A percentile compares a stretch with the other conserved stretches of the same genome.
These are phyloP conservation scores for Carpatolechia fugitivella DNA, from an alignment of 2,888 invertebrate genomes.

Conservation along the genomic window DNA sequence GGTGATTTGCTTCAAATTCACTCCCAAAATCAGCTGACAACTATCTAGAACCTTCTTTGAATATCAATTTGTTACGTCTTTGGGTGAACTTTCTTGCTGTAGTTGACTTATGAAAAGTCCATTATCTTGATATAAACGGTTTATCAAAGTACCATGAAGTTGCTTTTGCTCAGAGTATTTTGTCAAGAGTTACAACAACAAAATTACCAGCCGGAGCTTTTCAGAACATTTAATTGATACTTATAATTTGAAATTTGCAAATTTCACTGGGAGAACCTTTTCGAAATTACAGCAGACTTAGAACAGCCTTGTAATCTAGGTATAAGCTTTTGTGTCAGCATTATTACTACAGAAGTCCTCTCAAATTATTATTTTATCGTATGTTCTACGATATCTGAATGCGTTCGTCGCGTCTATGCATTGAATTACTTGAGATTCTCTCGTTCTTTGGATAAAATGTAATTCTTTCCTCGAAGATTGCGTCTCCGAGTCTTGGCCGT, in stretches of 20 bases:
- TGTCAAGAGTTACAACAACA: constrained; percentile 4
- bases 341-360: neutral
- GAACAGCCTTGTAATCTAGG: neutral
- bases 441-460: constrained; percentile 71
- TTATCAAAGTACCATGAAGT: constrained; percentile 12
- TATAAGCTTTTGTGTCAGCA: neutral
- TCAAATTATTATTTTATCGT: neutral
- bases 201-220: constrained; percentile 4
- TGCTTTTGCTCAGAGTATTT: constrained; percentile 1
- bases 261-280: neutral
- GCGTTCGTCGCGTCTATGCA: constrained; percentile 56
- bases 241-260: constrained; percentile 1
- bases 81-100: constrained; percentile 6
- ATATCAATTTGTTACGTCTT: constrained; percentile 29
- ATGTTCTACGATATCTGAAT: constrained; percentile 36
- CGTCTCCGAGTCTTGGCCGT: constrained; percentile 59
- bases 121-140: constrained; percentile 15
- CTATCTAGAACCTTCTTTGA: constrained; percentile 30
- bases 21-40: constrained; percentile 42
- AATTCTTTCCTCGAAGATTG: constrained; percentile 74
- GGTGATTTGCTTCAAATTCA: constrained; percentile 32
- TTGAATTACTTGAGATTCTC: constrained; percentile 72
- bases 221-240: constrained; percentile 3
- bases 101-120: constrained; percentile 11
- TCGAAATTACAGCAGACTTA: neutral